A percentile compares a stretch with the other conserved stretches of the same genome.
phyloP scores from a whole-genome alignment of 2,888 invertebrate species.

The Diaperis boleti region DNA sequence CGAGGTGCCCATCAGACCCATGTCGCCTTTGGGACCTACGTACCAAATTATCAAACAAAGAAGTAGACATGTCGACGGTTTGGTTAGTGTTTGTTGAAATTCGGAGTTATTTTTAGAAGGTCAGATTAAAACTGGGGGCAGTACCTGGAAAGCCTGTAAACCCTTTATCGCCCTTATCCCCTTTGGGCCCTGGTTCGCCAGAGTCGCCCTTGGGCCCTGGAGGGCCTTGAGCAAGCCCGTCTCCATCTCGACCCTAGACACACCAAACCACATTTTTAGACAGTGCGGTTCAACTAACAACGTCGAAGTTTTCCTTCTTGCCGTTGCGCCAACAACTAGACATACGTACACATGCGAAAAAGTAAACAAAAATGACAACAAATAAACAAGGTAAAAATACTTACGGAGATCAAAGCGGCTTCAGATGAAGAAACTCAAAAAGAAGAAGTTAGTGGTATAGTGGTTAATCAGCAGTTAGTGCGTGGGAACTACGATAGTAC shows the following conservation, averaged over 20 bases:
- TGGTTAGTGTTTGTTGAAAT: too few relatives aligned
- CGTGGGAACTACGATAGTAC: slow-evolving; percentile 44
- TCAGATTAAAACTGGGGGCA: neutral
- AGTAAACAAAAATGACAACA: slow-evolving; percentile 43
- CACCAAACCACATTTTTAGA: slow-evolving; percentile 59
- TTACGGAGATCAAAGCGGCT: slow-evolving; percentile 50
- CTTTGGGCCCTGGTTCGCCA: slow-evolving; percentile 69
- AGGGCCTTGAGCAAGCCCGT: slow-evolving; percentile 73
- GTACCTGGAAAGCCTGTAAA: slow-evolving; percentile 68
- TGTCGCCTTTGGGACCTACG: slow-evolving; percentile 80
- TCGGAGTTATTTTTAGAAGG: too few relatives aligned
- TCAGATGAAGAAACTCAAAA: slow-evolving; percentile 42
- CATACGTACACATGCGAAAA: slow-evolving; percentile 30
- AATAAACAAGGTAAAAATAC: slow-evolving; percentile 46
- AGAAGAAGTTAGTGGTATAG: slow-evolving; percentile 48
- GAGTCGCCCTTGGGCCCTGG: slow-evolving; percentile 72
- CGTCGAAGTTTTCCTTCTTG: neutral
- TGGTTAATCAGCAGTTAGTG: slow-evolving; percentile 56
- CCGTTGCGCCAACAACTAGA: neutral
- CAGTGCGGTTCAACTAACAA: neutral
- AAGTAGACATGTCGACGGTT: too few relatives aligned
- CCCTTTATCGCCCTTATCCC: slow-evolving; percentile 68
- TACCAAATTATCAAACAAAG: slow-evolving; percentile 47
- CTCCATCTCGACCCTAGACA: slow-evolving; percentile 70
- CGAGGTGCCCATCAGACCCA: slow-evolving; percentile 80